Evolutionary conservation across 2,113 vertebrate species (phyloP).

Genomic region (Pomatostomus ruficeps): DNA sequence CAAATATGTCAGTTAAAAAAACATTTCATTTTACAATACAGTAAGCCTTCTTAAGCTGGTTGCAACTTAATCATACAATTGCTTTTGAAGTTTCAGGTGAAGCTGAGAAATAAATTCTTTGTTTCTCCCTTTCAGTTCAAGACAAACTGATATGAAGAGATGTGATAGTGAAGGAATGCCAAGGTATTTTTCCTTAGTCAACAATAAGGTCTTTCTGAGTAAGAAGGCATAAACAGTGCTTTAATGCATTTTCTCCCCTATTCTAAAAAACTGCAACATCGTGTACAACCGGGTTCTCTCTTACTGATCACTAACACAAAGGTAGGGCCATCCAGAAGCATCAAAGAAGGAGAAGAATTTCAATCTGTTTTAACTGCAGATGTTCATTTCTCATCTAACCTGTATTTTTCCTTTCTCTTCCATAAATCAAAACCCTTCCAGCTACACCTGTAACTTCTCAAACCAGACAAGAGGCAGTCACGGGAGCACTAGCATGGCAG

Average conservation of each 20-base stretch:
- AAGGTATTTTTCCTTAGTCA: neutral
- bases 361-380: neutral
- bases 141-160: constrained; percentile 11
- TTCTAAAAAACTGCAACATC: neutral
- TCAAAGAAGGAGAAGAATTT: neutral
- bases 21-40: neutral
- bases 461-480: neutral
- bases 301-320: neutral
- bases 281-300: neutral
- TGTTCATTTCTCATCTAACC: neutral
- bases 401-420: neutral
- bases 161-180: neutral
- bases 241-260: neutral
- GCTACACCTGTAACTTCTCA: neutral
- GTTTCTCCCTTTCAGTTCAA: neutral
- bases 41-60: neutral
- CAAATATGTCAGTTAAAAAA: neutral
- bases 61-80: constrained; percentile 8
- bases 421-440: neutral
- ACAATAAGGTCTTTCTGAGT: constrained; percentile 33
- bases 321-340: neutral
- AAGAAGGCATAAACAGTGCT: neutral
- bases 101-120: constrained; percentile 26
- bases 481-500: neutral
- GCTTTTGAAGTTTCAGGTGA: constrained; percentile 22